A percentile compares a stretch with the other conserved stretches of the same genome.
phyloP scores from a whole-genome alignment of 53 echinoderm and acorn worm species.

The Hippasteria phrygiana region DNA sequence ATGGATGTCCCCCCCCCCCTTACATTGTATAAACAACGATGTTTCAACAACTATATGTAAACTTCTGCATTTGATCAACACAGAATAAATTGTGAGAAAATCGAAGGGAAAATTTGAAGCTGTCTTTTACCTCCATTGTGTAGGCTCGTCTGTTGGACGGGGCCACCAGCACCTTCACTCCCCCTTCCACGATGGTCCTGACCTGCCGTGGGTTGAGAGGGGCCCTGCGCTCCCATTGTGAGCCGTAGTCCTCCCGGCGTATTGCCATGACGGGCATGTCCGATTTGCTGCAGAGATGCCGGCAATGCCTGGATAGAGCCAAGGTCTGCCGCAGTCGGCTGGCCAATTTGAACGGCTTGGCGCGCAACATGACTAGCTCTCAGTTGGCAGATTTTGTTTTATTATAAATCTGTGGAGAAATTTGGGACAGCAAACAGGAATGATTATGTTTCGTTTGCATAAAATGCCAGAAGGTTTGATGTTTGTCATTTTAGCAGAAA shows the following conservation, averaged over 20 bases:
- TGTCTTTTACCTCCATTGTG: slow-evolving; percentile 82
- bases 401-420: too few relatives aligned
- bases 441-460: too few relatives aligned
- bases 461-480: too few relatives aligned
- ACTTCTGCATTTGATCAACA: too few relatives aligned
- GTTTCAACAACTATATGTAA: background rate
- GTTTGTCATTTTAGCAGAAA: too few relatives aligned
- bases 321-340: background rate
- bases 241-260: slow-evolving; percentile 92
- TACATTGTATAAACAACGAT: background rate
- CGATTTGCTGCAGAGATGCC: background rate
- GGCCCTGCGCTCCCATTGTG: slow-evolving; percentile 96
- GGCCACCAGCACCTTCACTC: slow-evolving; percentile 92
- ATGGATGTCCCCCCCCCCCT: too few relatives aligned
- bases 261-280: slow-evolving; percentile 75
- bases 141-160: slow-evolving; percentile 94
- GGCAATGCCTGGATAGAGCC: background rate
- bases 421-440: too few relatives aligned
- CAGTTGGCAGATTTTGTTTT: too few relatives aligned
- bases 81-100: background rate
- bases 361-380: slow-evolving; percentile 28
- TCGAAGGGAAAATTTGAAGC: background rate
- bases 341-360: slow-evolving; percentile 19
- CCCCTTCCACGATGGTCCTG: slow-evolving; percentile 77
- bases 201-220: slow-evolving; percentile 85